Conservation (phyloP, 2,797 vertebrate genomes). For the Brotula barbata region DNA sequence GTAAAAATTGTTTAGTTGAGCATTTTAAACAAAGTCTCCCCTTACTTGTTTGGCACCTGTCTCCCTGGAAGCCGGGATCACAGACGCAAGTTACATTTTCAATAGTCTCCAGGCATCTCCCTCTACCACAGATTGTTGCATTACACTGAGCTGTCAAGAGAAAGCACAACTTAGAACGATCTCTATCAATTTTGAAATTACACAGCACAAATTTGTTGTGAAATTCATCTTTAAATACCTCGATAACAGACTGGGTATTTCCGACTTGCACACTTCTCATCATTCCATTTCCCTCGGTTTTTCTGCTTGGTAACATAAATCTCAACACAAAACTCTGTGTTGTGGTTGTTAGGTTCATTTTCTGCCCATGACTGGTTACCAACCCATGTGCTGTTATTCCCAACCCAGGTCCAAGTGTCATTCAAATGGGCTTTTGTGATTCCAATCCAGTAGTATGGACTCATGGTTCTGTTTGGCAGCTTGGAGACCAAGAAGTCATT, state of each 20-base stretch:
- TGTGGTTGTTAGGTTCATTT: slow-evolving; percentile 73
- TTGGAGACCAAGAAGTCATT: slow-evolving; percentile 60
- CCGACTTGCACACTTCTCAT: slow-evolving; percentile 45
- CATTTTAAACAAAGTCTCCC: too few species aligned
- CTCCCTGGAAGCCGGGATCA: slow-evolving; percentile 66
- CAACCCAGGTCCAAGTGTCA: slow-evolving; percentile 77
- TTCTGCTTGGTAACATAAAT: slow-evolving; percentile 52
- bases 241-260: slow-evolving; percentile 72
- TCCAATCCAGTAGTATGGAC: slow-evolving; percentile 83
- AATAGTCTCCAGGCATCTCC: slow-evolving; percentile 71
- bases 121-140: slow-evolving; percentile 54
- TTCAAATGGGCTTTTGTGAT: slow-evolving; percentile 64
- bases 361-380: slow-evolving; percentile 69
- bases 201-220: neutral
- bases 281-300: slow-evolving; percentile 77
- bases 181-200: neutral
- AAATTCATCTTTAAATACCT: slow-evolving; percentile 53
- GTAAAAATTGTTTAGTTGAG: too few species aligned
- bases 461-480: slow-evolving; percentile 22
- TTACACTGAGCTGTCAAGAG: slow-evolving; percentile 72
- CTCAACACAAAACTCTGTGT: slow-evolving; percentile 78
- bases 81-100: slow-evolving; percentile 71
- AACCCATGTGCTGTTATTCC: slow-evolving; percentile 71
- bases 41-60: slow-evolving; percentile 70
- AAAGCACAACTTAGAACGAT: neutral